Conservation (phyloP, 2,888 invertebrate genomes). For the Latrodectus elegans region DNA sequence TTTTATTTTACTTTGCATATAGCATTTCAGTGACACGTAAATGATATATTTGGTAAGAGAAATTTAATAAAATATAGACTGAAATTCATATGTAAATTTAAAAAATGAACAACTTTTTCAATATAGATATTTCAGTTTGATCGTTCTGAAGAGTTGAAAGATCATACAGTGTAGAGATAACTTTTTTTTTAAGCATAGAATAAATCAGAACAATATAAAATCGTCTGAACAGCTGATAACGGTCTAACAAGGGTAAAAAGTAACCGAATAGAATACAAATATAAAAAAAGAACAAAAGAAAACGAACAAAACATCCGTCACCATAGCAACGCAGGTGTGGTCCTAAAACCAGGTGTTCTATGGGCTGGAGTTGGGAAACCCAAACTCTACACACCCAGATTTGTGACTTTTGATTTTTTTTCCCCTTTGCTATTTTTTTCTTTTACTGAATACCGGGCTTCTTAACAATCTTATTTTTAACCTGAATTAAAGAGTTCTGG, state of each 20-base stretch:
- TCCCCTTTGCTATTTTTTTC: not conserved
- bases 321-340: constrained; percentile 67
- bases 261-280: constrained; percentile 22
- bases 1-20: no score
- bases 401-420: constrained; percentile 29
- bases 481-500: constrained; percentile 47
- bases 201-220: constrained; percentile 1
- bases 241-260: constrained; percentile 25
- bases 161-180: no score
- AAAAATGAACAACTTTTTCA: no score
- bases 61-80: no score
- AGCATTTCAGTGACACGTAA: no score
- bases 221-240: constrained; percentile 55
- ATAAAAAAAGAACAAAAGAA: constrained; percentile 24
- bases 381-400: constrained; percentile 63
- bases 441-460: constrained; percentile 21
- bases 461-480: constrained; percentile 61
- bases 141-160: no score
- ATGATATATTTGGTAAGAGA: no score
- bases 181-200: not conserved
- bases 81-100: no score
- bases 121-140: no score
- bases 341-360: constrained; percentile 63
- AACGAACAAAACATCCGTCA: constrained; percentile 53
- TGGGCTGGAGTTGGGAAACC: constrained; percentile 36